Percentiles rank a stretch among this genome's conserved stretches.
These are phyloP conservation scores for Oscheius myriophilus DNA, from an alignment of 2,888 invertebrate species.

Conservation along the genomic window DNA sequence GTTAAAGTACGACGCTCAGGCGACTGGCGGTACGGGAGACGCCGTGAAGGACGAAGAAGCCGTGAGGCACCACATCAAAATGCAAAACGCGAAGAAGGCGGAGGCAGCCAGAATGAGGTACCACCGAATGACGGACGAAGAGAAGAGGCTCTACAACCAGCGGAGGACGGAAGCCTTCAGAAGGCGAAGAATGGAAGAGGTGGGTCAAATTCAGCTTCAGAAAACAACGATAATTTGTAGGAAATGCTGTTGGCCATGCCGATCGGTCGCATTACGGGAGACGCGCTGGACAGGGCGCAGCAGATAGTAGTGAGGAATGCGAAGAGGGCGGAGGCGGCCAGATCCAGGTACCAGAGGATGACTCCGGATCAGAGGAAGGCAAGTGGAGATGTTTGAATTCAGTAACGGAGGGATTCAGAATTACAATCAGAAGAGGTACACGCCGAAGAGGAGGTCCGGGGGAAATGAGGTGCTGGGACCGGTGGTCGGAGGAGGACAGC, in stretches of 20 bases:
- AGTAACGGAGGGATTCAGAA: conserved; percentile 34
- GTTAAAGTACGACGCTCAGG: conserved; percentile 37
- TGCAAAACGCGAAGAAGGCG: conserved; percentile 67
- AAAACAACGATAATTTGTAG: conserved; percentile 3
- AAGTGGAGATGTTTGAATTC: too few relatives aligned
- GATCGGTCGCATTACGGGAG: conserved; percentile 68
- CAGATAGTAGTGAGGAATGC: conserved; percentile 69
- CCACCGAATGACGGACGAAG: conserved; percentile 62
- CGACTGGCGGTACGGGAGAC: conserved; percentile 46
- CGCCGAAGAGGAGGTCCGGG: conserved; percentile 65
- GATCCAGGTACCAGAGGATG: conserved; percentile 67
- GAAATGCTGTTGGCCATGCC: conserved; percentile 69
- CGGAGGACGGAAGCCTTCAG: conserved; percentile 67
- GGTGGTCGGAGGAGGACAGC: background rate
- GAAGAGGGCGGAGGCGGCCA: conserved; percentile 67
- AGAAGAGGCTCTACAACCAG: conserved; percentile 68
- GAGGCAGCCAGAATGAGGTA: conserved; percentile 66
- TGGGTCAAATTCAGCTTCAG: conserved; percentile 1
- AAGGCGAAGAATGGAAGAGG: conserved; percentile 67
- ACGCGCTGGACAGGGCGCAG: conserved; percentile 67
- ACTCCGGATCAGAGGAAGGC: conserved; percentile 68
- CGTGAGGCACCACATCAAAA: conserved; percentile 62
- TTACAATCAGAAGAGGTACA: conserved; percentile 69
- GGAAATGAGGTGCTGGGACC: conserved; percentile 39
- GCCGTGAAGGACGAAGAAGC: conserved; percentile 63